Evolutionary conservation across 2,797 vertebrate species (phyloP).

Genomic region (Muscicapa comitata): DNA sequence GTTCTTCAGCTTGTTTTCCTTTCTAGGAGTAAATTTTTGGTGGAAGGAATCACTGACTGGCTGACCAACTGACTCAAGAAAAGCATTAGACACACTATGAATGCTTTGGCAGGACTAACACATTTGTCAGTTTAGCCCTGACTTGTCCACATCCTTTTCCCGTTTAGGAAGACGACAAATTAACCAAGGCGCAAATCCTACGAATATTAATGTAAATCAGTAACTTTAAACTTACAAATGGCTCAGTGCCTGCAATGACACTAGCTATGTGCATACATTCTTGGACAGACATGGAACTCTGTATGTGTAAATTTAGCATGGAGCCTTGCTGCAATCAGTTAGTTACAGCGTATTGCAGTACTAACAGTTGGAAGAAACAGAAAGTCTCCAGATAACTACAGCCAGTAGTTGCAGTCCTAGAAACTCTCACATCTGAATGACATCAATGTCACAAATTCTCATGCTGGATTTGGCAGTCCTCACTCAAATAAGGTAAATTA

Average conservation of each 20-base stretch:
- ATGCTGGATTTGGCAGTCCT: constrained; percentile 6
- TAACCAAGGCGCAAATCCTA: background rate
- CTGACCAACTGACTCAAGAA: constrained; percentile 9
- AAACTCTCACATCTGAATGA: constrained; percentile 46
- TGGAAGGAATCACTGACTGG: background rate
- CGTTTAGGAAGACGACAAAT: constrained; percentile 24
- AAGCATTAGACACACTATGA: constrained; percentile 23
- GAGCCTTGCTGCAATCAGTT: constrained; percentile 53
- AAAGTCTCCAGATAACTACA: constrained; percentile 15
- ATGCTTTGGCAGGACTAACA: background rate
- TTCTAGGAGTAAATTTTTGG: background rate
- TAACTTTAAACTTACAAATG: constrained; percentile 45
- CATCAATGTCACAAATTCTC: constrained; percentile 37
- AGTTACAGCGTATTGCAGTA: constrained; percentile 41
- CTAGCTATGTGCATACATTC: constrained; percentile 8
- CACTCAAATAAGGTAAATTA: constrained; percentile 27
- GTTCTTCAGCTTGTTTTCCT: background rate
- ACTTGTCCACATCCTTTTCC: background rate
- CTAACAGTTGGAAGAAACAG: constrained; percentile 30
- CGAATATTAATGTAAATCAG: constrained; percentile 29
- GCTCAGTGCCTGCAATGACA: background rate
- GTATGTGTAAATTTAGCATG: constrained; percentile 43
- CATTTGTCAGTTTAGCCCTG: constrained; percentile 1
- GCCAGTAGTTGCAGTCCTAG: background rate
- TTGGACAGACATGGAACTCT: constrained; percentile 8